Evolutionary conservation across 2,888 invertebrate genomes (phyloP).

Genomic region (Branchinecta sandiegonensis): DNA sequence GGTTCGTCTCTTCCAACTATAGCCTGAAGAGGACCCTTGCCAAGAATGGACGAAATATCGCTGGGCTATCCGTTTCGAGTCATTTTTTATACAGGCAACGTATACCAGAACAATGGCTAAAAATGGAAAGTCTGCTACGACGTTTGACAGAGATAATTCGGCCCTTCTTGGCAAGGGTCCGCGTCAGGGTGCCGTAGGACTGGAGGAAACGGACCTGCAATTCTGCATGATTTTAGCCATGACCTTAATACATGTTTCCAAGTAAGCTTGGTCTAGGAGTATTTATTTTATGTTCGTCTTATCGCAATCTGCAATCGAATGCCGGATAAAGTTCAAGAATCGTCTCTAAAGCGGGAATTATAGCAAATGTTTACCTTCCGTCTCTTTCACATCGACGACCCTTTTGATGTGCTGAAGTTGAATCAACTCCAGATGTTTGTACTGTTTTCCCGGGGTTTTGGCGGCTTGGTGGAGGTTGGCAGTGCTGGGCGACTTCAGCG

Average conservation of each 20-base stretch:
- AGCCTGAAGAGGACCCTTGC: no score
- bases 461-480: conserved; percentile 40
- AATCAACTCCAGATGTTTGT: conserved; percentile 79
- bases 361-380: conserved; percentile 46
- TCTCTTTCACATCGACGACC: conserved; percentile 76
- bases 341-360: neutral
- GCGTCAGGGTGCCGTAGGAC: no score
- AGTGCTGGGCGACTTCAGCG: conserved; percentile 48
- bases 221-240: neutral
- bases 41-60: no score
- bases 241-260: neutral
- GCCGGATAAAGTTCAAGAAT: neutral
- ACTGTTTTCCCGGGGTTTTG: conserved; percentile 34
- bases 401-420: conserved; percentile 74
- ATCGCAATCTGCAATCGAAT: neutral
- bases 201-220: no score
- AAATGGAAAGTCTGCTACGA: no score
- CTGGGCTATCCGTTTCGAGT: no score
- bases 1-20: no score
- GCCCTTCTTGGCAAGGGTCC: no score
- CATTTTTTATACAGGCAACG: no score
- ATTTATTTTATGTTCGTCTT: neutral
- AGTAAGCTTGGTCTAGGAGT: no score
- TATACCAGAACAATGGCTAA: no score
- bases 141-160: no score